Conservation (phyloP, 2,888 invertebrate genomes). For the Sminthurinus aureus region DNA sequence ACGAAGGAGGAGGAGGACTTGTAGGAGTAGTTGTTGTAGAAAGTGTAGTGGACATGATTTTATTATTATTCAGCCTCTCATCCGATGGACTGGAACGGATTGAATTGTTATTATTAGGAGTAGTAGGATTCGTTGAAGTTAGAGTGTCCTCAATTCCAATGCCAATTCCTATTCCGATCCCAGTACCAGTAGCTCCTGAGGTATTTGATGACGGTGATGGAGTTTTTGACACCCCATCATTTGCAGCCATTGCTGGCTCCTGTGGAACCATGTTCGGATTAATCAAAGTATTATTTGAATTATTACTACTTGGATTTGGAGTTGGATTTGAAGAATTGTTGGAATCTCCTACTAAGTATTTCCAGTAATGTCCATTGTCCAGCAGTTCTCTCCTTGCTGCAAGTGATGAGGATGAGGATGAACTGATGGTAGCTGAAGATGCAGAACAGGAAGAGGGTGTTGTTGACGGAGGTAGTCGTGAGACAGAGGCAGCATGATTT, state of each 20-base stretch:
- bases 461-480: not conserved
- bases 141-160: constrained; percentile 63
- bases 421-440: constrained; percentile 40
- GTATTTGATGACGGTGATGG: constrained; percentile 55
- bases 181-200: constrained; percentile 20
- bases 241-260: constrained; percentile 58
- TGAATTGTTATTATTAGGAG: not conserved
- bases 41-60: not conserved
- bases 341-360: constrained; percentile 56
- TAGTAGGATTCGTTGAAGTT: constrained; percentile 32
- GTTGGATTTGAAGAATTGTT: not conserved
- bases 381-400: constrained; percentile 33
- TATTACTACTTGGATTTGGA: not conserved
- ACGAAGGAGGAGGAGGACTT: constrained; percentile 9
- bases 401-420: constrained; percentile 27
- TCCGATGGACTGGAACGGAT: not conserved
- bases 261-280: constrained; percentile 56
- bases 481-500: constrained; percentile 41
- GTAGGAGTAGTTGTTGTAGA: not conserved
- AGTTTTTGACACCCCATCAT: constrained; percentile 59
- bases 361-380: constrained; percentile 59
- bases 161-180: constrained; percentile 20
- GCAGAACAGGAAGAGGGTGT: constrained; percentile 32
- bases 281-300: constrained; percentile 27
- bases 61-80: not conserved